These are phyloP conservation scores for Halocynthia aurantium DNA, from an alignment of 23 tunicate species.

Conservation along the genomic window DNA sequence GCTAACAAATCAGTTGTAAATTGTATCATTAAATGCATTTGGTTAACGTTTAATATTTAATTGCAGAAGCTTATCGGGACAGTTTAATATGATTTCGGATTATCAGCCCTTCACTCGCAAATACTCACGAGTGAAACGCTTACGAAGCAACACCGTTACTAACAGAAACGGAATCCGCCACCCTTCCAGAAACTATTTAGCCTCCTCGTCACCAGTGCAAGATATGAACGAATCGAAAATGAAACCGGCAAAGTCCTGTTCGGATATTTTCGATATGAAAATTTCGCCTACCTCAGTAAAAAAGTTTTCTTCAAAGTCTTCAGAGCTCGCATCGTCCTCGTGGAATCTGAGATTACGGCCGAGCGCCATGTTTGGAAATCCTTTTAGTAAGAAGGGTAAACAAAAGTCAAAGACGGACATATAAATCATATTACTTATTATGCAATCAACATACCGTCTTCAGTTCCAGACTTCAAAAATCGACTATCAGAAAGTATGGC, in stretches of 20 bases:
- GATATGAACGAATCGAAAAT: slow-evolving; percentile 18
- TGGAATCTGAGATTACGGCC: slow-evolving; percentile 19
- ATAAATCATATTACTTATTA: background rate
- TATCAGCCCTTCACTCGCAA: background rate
- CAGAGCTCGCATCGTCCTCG: background rate
- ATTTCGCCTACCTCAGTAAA: background rate
- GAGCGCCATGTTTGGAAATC: slow-evolving; percentile 13
- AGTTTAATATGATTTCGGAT: background rate
- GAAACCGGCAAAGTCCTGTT: slow-evolving; percentile 62
- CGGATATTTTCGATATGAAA: slow-evolving; percentile 40
- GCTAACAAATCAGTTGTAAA: too few species aligned
- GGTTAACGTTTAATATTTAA: too few species aligned
- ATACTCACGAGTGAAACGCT: background rate
- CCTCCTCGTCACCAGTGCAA: background rate
- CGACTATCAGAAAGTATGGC: too few species aligned
- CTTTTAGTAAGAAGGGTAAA: slow-evolving; percentile 16
- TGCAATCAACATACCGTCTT: background rate
- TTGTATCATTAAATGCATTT: too few species aligned
- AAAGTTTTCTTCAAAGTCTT: slow-evolving; percentile 16
- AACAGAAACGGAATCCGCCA: background rate
- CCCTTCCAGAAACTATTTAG: background rate
- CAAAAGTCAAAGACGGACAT: slow-evolving; percentile 2
- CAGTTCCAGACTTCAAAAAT: too few species aligned
- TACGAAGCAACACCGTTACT: background rate
- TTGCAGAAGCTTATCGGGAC: too few species aligned